These are phyloP conservation scores for Ophthalmolycus amberensis DNA, from an alignment of 2,113 vertebrate species.

Conservation along the genomic window DNA sequence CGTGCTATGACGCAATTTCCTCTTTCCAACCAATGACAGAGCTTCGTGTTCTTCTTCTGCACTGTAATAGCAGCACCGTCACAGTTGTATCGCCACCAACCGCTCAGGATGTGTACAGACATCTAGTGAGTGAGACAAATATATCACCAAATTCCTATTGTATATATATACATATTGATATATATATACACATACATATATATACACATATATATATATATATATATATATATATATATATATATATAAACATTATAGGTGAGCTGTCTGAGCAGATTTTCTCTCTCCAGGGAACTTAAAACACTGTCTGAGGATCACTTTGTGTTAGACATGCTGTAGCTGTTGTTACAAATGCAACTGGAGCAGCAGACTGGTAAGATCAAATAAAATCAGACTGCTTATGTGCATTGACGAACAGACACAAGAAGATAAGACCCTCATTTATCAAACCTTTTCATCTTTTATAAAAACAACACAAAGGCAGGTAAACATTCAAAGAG, in stretches of 20 bases:
- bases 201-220: too few relatives aligned
- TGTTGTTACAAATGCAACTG: not conserved
- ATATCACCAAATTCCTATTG: not conserved
- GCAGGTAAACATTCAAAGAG: constrained; percentile 1
- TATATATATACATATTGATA: not conserved
- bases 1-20: constrained; percentile 53
- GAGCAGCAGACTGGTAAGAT: not conserved
- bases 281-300: not conserved
- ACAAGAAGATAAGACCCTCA: constrained; percentile 8
- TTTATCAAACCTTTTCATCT: constrained; percentile 11
- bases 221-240: too few relatives aligned
- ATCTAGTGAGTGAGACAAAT: not conserved
- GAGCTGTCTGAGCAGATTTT: not conserved
- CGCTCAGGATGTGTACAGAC: not conserved
- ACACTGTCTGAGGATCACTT: not conserved
- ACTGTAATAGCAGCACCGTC: rapidly evolving
- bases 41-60: constrained; percentile 43
- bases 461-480: constrained; percentile 15
- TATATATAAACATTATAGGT: not conserved
- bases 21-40: constrained; percentile 43
- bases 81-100: not conserved
- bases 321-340: not conserved
- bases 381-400: constrained; percentile 6
- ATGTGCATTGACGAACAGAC: not conserved
- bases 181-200: not conserved